Evolutionary conservation across 2,797 vertebrate species (phyloP), one percentile per base, ranked within the genome.

Genomic region (Anguilla obscura): DNA sequence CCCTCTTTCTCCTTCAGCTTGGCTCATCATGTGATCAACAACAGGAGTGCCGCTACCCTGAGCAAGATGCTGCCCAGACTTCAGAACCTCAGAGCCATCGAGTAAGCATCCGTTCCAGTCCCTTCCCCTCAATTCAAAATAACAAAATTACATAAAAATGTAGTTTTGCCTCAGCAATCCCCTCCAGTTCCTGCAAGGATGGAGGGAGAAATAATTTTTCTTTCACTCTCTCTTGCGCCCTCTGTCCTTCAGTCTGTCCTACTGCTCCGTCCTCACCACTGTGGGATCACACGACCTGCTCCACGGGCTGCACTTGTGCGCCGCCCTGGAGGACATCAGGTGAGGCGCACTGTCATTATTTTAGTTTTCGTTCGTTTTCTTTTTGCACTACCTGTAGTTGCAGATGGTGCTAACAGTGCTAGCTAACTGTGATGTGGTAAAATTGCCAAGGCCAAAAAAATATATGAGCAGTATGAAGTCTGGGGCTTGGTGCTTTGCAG

Each of bases 11-110:
- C 83, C 85, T 56, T 6, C 88, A 98, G 97, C 88, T 92, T 97
- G 9, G 96, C 96, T 9, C 93, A 94, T 90, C 94, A 95, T 88
- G 63, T 91, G 3, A 92, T 97, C 16, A 71, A 85, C 66, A 93
- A 95, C 40, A 69, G 86, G 0, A 93, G 90, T 69, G 91, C 94
- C 80, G 18, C 85, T 83, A 85, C 4, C 3, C 60, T 98, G 84
- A 88, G 90, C 54, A 50, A 0, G 5, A 63, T 91, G 10, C 90
- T 96, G 0, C 88, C 91, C n/a, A 76, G 54, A 54, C 92, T 95
- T 54, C 87, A 88, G 30, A 48, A 88, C 54, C 93, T 98, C 9
- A 93, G 86, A 88, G 94, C 90, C 0, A 90, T 97, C 0, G 92
- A 94, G 97, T 98, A 94, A 94, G 95, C 24, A 45, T 56, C 24